Conservation (phyloP, 1,140 invertebrate genomes). For the Thaumetopoea pityocampa region DNA sequence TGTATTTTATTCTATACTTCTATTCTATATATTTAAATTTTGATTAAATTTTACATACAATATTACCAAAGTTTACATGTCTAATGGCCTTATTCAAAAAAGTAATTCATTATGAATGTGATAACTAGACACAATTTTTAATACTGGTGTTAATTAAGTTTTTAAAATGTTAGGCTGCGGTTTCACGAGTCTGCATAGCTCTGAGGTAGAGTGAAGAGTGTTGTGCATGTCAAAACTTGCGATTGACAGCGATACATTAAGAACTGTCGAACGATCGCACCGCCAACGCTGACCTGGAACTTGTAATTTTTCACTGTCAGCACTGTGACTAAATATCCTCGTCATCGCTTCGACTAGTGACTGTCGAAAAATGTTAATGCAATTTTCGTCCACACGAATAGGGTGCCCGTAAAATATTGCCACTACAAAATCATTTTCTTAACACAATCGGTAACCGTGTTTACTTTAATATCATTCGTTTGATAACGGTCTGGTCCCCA, state of each 20-base stretch:
- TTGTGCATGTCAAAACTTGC: constrained; percentile 59
- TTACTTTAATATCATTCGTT: constrained; percentile 27
- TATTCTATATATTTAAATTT: too few relatives aligned
- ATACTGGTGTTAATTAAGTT: constrained; percentile 53
- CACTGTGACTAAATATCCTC: constrained; percentile 48
- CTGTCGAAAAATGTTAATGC: constrained; percentile 59
- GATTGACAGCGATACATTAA: constrained; percentile 70
- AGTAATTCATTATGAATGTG: too few relatives aligned
- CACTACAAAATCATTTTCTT: constrained; percentile 23
- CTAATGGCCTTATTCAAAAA: too few relatives aligned
- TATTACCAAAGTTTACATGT: too few relatives aligned
- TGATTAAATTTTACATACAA: too few relatives aligned
- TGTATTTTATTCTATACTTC: too few relatives aligned
- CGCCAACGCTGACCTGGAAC: constrained; percentile 38
- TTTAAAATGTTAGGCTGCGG: constrained; percentile 31
- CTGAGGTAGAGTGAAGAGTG: constrained; percentile 50
- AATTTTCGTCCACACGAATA: constrained; percentile 38
- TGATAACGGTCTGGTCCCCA: constrained; percentile 22
- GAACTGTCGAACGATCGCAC: constrained; percentile 57
- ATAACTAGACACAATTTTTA: constrained; percentile 42
- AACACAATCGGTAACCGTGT: constrained; percentile 20
- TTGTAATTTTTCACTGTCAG: constrained; percentile 69
- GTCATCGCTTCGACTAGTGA: constrained; percentile 59
- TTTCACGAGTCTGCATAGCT: constrained; percentile 26
- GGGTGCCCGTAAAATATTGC: constrained; percentile 36